These are phyloP conservation scores for Serripes groenlandicus DNA, from an alignment of 2,888 invertebrate genomes.

Conservation along the genomic window DNA sequence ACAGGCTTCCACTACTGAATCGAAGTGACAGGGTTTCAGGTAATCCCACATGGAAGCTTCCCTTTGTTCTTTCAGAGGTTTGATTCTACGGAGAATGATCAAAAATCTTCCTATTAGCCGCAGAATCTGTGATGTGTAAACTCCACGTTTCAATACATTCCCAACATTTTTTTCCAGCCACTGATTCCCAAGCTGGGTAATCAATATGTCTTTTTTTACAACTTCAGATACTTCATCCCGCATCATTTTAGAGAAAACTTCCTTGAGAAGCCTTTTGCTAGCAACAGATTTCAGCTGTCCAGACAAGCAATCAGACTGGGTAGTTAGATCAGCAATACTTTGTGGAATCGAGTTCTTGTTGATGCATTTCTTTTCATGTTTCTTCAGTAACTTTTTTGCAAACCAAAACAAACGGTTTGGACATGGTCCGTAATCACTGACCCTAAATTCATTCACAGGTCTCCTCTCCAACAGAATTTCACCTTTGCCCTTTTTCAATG, in stretches of 20 bases:
- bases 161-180: slow-evolving; percentile 51
- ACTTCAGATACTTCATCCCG: slow-evolving; percentile 27
- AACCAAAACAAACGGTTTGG: slow-evolving; percentile 42
- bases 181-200: slow-evolving; percentile 44
- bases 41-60: slow-evolving; percentile 38
- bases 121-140: slow-evolving; percentile 49
- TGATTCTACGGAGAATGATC: slow-evolving; percentile 25
- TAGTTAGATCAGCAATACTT: neutral
- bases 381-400: slow-evolving; percentile 38
- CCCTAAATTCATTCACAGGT: neutral
- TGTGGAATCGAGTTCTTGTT: neutral
- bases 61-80: slow-evolving; percentile 3
- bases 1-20: slow-evolving; percentile 21
- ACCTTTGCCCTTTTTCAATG: slow-evolving; percentile 24
- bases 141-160: slow-evolving; percentile 42
- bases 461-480: slow-evolving; percentile 43
- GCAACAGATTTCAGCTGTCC: neutral
- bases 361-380: slow-evolving; percentile 20
- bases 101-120: slow-evolving; percentile 41
- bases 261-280: slow-evolving; percentile 18
- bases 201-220: slow-evolving; percentile 32
- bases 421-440: slow-evolving; percentile 40
- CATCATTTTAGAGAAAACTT: slow-evolving; percentile 43
- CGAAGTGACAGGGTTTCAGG: slow-evolving; percentile 41
- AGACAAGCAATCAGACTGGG: slow-evolving; percentile 25